Evolutionary conservation across 2,888 invertebrate genomes (phyloP), one percentile per base, ranked within the genome.

Genomic region (Autographa gamma): DNA sequence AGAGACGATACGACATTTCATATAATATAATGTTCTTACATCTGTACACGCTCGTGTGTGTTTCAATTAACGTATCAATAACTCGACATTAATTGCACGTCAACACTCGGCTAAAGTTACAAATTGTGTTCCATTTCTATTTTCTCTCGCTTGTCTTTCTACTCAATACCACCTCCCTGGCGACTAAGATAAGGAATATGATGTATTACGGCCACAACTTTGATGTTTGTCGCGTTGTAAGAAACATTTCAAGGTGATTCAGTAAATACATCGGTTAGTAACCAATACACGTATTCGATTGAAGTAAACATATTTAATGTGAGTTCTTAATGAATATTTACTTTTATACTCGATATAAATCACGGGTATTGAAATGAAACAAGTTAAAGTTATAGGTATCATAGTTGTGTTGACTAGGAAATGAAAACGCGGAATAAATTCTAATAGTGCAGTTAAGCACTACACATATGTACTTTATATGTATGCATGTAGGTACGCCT

Each of bases 191-290:
- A 77, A 77, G 76, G 16, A 75, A 11, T 66, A 66, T 77, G 71
- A 80, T 80, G 66, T 76, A 71, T 80, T 52, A 65, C 1, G 18
- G 18, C 62, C 56, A 64, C 70, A 63, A 79, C 71, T 77, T 80
- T 80, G 65, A 80, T 80, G 60, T 75, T 66, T 52, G 66, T 32
- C 65, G 62, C 61, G 60, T 34, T 62, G 63, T 64, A 73, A 82
- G 80, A 80, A 82, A 74, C 77, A 76, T 76, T 63, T 80, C 81
- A 85, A 84, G 84, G 80, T 66, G 61, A 76, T 63, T 63, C 69
- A 73, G 18, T n/a, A 52, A 63, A 63, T 63, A 60, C 18, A 68
- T 48, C 61, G 54, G 38, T 25, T 61, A 32, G n/a, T 18, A 65
- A 61, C 71, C 66, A 56, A 73, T 56, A 65, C 43, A 63, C n/a